phyloP scores from a whole-genome alignment of 2,888 invertebrate species.

The Tupiocoris notatus region DNA sequence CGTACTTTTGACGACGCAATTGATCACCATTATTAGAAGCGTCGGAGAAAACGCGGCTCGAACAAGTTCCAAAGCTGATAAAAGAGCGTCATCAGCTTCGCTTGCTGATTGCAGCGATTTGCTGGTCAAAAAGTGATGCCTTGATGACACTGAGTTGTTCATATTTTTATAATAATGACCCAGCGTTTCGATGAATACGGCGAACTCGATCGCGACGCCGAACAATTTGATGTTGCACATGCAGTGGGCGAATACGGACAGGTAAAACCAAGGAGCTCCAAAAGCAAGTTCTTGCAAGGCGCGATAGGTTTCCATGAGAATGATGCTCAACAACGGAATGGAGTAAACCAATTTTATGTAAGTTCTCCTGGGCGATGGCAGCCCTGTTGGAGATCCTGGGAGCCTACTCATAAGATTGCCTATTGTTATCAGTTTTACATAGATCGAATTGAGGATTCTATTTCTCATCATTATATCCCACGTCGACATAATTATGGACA shows the following conservation, averaged over 20 bases:
- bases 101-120: not conserved
- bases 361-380: not conserved
- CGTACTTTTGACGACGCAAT: slow-evolving; percentile 4
- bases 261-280: not conserved
- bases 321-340: not conserved
- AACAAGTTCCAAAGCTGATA: not conserved
- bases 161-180: not conserved
- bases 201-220: not conserved
- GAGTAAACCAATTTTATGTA: not conserved
- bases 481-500: not conserved
- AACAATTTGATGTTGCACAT: not conserved
- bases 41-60: not conserved
- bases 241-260: not conserved
- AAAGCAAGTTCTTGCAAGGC: not conserved
- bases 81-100: not conserved
- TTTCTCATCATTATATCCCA: not conserved
- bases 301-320: not conserved
- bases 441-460: not conserved
- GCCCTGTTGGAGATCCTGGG: not conserved
- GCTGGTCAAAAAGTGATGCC: not conserved
- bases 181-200: not conserved
- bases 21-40: slow-evolving; percentile 4
- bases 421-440: not conserved
- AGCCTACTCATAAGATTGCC: not conserved
- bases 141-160: not conserved